Conservation (phyloP, 1,140 invertebrate species). For the honey bee (Apis mellifera) region Amel_HAv3.1 CM009937.2:7800501-7801000, state of each 20-base stretch:
- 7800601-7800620: slow-evolving; percentile 64
- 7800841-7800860: too few relatives aligned
- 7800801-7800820: background rate
- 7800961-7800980: too few relatives aligned
- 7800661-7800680: slow-evolving; percentile 70
- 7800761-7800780: slow-evolving; percentile 82
- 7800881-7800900: too few relatives aligned
- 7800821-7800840: too few relatives aligned
- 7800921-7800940: too few relatives aligned
- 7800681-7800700: slow-evolving; percentile 82
- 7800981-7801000: too few relatives aligned
- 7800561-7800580: background rate
- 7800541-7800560: background rate
- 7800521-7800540: too few relatives aligned
- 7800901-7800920: too few relatives aligned
- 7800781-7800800: slow-evolving; percentile 6
- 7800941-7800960: too few relatives aligned
- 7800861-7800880: too few relatives aligned
- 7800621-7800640: slow-evolving; percentile 67
- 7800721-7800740: slow-evolving; percentile 86
- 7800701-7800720: slow-evolving; percentile 87
- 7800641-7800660: slow-evolving; percentile 76
- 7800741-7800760: slow-evolving; percentile 84
- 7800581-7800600: background rate
- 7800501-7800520: too few relatives aligned